A percentile compares a stretch with the other conserved stretches of the same genome.
These are phyloP conservation scores for Caenorhabditis sp. DNA, from an alignment of 2,888 invertebrate species.

Conservation along the genomic window DNA sequence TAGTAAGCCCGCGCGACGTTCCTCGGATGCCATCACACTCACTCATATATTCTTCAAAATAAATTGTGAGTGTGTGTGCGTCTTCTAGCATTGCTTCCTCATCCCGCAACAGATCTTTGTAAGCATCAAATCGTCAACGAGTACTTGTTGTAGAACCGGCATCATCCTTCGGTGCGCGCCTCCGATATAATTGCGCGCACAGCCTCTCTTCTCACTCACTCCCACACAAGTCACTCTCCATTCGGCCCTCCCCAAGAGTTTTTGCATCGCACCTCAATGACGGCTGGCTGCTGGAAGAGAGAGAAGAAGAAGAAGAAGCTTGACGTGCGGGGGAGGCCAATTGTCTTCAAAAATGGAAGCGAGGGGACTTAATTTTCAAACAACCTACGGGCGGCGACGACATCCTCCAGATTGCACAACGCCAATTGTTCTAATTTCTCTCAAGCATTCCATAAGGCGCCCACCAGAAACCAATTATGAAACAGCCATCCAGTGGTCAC, in stretches of 20 bases:
- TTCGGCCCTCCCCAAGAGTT: slow-evolving; percentile 36
- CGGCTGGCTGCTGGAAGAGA: no score
- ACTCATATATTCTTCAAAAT: slow-evolving; percentile 50
- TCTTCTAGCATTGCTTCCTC: slow-evolving; percentile 35
- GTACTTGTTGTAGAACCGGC: slow-evolving; percentile 59
- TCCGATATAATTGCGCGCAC: slow-evolving; percentile 47
- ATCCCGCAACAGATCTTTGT: slow-evolving; percentile 54
- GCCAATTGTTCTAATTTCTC: slow-evolving; percentile 51
- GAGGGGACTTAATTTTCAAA: slow-evolving; percentile 48
- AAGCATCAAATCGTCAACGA: slow-evolving; percentile 58
- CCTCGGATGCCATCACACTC: slow-evolving; percentile 38
- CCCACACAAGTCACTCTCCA: slow-evolving; percentile 50
- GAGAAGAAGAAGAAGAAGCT: slow-evolving; percentile 26
- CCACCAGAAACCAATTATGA: slow-evolving; percentile 48
- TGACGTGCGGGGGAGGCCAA: not conserved
- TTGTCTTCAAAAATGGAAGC: slow-evolving; percentile 25
- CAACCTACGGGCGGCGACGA: slow-evolving; percentile 25
- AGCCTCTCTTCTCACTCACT: slow-evolving; percentile 3
- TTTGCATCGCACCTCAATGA: slow-evolving; percentile 53
- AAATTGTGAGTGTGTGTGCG: slow-evolving; percentile 29
- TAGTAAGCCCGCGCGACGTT: slow-evolving; percentile 47
- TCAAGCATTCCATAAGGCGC: slow-evolving; percentile 23
- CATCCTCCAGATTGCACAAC: slow-evolving; percentile 45
- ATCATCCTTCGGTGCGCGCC: slow-evolving; percentile 52
- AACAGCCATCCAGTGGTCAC: slow-evolving; percentile 23